Conservation (phyloP, 2,888 invertebrate species). For the Drosophila aldrichi region DNA sequence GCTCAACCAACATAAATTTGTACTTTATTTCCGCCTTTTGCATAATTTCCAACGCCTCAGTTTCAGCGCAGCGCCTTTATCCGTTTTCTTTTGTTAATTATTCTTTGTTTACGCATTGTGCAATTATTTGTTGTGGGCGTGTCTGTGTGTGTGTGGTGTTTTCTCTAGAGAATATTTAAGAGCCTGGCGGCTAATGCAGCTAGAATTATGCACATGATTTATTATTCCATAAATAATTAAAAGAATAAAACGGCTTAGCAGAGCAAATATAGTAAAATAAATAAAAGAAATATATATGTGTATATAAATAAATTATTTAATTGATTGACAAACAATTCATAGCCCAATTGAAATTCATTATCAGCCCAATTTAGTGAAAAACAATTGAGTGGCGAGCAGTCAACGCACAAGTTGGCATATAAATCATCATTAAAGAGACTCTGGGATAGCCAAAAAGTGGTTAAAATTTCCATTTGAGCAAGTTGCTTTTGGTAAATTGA, state of each 20-base stretch:
- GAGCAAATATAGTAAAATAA: no score
- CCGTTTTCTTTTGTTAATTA: slow-evolving; percentile 64
- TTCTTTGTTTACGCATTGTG: slow-evolving; percentile 66
- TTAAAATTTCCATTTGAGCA: slow-evolving; percentile 67
- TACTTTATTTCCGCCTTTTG: slow-evolving; percentile 75
- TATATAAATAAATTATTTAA: not conserved
- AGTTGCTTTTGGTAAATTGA: slow-evolving; percentile 72
- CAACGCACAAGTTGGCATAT: slow-evolving; percentile 36
- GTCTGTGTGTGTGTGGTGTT: slow-evolving; percentile 20
- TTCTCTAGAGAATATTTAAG: slow-evolving; percentile 27
- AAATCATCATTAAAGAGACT: slow-evolving; percentile 59
- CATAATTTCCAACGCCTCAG: slow-evolving; percentile 63
- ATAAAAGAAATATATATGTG: not conserved
- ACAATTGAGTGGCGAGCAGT: slow-evolving; percentile 31
- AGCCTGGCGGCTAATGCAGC: slow-evolving; percentile 44
- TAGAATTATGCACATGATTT: slow-evolving; percentile 42
- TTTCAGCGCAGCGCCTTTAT: slow-evolving; percentile 31
- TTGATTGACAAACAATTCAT: slow-evolving; percentile 14
- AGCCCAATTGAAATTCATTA: slow-evolving; percentile 55
- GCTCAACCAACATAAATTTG: slow-evolving; percentile 64
- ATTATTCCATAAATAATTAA: slow-evolving; percentile 14
- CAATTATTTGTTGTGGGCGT: slow-evolving; percentile 46
- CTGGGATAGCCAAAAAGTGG: slow-evolving; percentile 38
- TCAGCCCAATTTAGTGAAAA: slow-evolving; percentile 48
- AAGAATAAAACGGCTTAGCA: no score